These are phyloP conservation scores for Clarias macrocephalus DNA, from an alignment of 2,113 vertebrate species.

Conservation along the genomic window DNA sequence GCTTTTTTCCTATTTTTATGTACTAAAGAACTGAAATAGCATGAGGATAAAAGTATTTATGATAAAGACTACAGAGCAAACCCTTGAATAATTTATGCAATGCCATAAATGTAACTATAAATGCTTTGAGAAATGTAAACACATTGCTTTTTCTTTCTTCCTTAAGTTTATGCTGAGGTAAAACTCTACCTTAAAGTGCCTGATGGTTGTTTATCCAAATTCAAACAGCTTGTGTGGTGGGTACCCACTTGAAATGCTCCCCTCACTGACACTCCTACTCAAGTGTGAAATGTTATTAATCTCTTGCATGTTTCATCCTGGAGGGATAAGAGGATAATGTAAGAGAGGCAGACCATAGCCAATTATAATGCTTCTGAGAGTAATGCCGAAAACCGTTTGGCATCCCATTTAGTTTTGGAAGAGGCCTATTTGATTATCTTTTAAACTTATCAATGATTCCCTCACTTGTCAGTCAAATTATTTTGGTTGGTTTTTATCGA, in stretches of 20 bases:
- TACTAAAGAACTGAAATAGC: not conserved
- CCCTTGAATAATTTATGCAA: not conserved
- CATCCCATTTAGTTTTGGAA: slow-evolving; percentile 1
- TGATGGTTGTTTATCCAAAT: slow-evolving; percentile 14
- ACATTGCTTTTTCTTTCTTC: not conserved
- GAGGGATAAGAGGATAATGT: slow-evolving; percentile 49
- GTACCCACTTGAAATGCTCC: slow-evolving; percentile 30
- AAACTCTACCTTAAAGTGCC: not conserved
- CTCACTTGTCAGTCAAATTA: not conserved
- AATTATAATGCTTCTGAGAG: slow-evolving; percentile 25
- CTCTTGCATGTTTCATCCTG: slow-evolving; percentile 45
- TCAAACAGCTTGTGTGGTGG: not conserved
- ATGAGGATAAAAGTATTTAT: not conserved
- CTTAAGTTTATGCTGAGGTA: not conserved
- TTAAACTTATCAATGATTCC: not conserved
- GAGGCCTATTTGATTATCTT: not conserved
- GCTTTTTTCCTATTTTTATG: not conserved
- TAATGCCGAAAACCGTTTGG: slow-evolving; percentile 32
- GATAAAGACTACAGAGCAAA: not conserved
- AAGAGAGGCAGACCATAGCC: slow-evolving; percentile 27
- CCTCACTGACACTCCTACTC: slow-evolving; percentile 44
- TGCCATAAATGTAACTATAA: not conserved
- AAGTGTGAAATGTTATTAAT: slow-evolving; percentile 55
- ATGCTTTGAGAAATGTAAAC: not conserved
- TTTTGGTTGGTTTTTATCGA: not conserved